phyloP scores from a whole-genome alignment of 2,113 vertebrate genomes.

The Mugil cephalus region DNA sequence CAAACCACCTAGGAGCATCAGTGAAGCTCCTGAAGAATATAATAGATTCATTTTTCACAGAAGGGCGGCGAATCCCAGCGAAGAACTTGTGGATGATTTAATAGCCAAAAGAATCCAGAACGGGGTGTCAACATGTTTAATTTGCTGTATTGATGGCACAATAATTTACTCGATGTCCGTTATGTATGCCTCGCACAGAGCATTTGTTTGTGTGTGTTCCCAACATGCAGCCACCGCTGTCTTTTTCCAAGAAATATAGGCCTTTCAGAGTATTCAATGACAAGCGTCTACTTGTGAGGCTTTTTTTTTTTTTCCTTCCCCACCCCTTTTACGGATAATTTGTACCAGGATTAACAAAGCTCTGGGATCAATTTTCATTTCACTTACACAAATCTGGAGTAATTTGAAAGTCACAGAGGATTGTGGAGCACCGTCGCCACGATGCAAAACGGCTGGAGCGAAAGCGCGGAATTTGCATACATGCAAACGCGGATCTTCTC shows the following conservation, averaged over 20 bases:
- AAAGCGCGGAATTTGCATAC: slow-evolving; percentile 25
- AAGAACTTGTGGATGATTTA: slow-evolving; percentile 58
- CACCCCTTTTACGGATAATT: slow-evolving; percentile 17
- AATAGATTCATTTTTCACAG: slow-evolving; percentile 70
- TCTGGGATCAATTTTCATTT: slow-evolving; percentile 56
- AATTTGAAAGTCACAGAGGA: slow-evolving; percentile 59
- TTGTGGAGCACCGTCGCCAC: slow-evolving; percentile 38
- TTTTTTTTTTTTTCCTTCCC: background rate
- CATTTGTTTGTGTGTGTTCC: slow-evolving; percentile 11
- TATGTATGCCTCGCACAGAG: slow-evolving; percentile 10
- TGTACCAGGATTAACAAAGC: slow-evolving; percentile 39
- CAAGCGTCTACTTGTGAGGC: slow-evolving; percentile 5
- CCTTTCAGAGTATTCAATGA: slow-evolving; percentile 20
- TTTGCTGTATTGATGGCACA: slow-evolving; percentile 40
- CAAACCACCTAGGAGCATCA: slow-evolving; percentile 71
- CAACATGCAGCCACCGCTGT: slow-evolving; percentile 1
- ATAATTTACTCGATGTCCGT: slow-evolving; percentile 51
- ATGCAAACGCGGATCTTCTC: slow-evolving; percentile 6
- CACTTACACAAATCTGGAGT: slow-evolving; percentile 36
- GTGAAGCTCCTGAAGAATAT: slow-evolving; percentile 64
- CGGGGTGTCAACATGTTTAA: slow-evolving; percentile 55
- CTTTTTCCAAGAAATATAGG: slow-evolving; percentile 27
- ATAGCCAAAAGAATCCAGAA: slow-evolving; percentile 53
- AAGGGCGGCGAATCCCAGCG: slow-evolving; percentile 54
- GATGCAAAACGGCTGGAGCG: slow-evolving; percentile 36